Evolutionary conservation across 1,140 invertebrate species (phyloP).

Genomic region (Campoletis sonorensis): DNA sequence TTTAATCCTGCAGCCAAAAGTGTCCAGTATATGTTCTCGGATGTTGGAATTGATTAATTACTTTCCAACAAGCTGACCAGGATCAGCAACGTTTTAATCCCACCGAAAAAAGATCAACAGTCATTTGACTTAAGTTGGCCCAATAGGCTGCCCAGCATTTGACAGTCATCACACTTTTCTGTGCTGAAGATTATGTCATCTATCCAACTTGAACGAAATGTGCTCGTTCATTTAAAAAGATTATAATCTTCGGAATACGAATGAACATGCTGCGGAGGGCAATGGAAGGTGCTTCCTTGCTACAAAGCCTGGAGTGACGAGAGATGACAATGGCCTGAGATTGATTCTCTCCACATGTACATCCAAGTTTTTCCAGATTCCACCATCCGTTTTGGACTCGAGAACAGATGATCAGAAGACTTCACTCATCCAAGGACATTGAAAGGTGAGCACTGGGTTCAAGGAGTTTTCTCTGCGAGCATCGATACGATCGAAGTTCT

Average conservation of each 20-base stretch:
- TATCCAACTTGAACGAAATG: constrained; percentile 1
- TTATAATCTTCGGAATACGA: background rate
- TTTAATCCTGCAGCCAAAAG: background rate
- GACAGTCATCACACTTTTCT: constrained; percentile 1
- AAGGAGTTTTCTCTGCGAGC: constrained; percentile 3
- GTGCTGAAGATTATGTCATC: background rate
- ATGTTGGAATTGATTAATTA: too few relatives aligned
- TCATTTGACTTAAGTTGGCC: too few relatives aligned
- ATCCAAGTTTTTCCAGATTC: background rate
- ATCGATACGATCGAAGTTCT: constrained; percentile 4
- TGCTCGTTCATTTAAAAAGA: background rate
- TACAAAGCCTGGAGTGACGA: background rate
- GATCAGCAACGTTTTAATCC: too few relatives aligned
- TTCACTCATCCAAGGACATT: background rate
- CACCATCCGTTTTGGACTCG: background rate
- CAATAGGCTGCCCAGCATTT: background rate
- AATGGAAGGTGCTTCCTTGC: background rate
- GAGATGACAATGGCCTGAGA: background rate
- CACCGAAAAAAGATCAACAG: too few relatives aligned
- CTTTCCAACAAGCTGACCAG: too few relatives aligned
- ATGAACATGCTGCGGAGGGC: background rate
- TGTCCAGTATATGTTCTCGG: too few relatives aligned
- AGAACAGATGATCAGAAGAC: background rate
- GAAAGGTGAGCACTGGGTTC: background rate
- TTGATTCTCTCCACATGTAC: background rate